These are phyloP conservation scores for Dendropsophus ebraccatus DNA, from an alignment of 2,113 vertebrate species.

Conservation along the genomic window DNA sequence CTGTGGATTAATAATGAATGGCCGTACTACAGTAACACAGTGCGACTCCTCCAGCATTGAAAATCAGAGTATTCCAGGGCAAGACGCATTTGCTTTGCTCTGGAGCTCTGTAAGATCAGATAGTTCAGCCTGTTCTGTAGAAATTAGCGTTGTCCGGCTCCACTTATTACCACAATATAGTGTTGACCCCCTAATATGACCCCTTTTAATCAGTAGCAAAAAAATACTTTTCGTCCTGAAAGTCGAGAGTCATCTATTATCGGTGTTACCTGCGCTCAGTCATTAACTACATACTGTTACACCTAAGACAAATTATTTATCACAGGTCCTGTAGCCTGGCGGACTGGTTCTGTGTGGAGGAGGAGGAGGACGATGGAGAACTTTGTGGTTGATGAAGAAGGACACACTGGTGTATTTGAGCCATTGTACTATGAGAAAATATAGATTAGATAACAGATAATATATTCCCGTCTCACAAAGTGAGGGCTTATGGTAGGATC, in stretches of 20 bases:
- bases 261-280: background rate
- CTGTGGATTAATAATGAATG: constrained; percentile 59
- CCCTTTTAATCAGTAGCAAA: background rate
- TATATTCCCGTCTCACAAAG: too few species aligned
- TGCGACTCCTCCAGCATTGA: constrained; percentile 39
- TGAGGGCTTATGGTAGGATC: too few species aligned
- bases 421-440: background rate
- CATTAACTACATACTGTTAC: constrained; percentile 2
- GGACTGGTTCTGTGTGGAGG: background rate
- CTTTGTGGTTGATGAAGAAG: background rate
- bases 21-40: constrained; percentile 50
- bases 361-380: background rate
- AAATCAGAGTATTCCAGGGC: constrained; percentile 38
- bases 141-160: background rate
- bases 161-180: background rate
- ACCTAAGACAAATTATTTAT: background rate
- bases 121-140: background rate
- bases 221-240: background rate
- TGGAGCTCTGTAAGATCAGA: constrained; percentile 23
- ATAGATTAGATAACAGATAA: too few species aligned
- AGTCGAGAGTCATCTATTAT: background rate
- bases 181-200: background rate
- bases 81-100: constrained; percentile 22
- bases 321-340: background rate
- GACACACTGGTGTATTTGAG: background rate